Percentiles rank a stretch among this genome's conserved stretches.
These are phyloP conservation scores for Brachynemurus nebulosus DNA, from an alignment of 2,888 invertebrate species.

Conservation along the genomic window DNA sequence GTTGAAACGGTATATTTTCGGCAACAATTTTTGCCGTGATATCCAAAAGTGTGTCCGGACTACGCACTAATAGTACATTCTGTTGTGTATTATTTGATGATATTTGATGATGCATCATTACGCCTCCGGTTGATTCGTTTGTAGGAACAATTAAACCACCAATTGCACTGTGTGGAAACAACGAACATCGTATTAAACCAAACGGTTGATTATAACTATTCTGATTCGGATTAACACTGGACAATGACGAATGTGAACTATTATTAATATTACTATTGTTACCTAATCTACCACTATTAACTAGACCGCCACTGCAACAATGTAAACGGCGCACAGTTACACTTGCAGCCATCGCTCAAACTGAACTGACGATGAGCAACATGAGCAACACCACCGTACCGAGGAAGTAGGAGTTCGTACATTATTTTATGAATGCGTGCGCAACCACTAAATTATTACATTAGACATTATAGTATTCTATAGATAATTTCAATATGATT, in stretches of 20 bases:
- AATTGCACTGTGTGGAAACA: conserved; percentile 1
- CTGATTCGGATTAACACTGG: neutral
- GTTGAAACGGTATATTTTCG: conserved; percentile 71
- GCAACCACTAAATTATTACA: neutral
- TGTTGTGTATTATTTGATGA: neutral
- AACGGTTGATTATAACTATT: too few species aligned
- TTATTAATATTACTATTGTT: neutral
- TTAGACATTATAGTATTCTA: conserved; percentile 1
- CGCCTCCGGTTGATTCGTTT: neutral
- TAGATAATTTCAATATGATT: too few species aligned
- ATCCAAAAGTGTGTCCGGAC: conserved; percentile 62
- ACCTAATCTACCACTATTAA: neutral
- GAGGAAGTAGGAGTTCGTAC: too few species aligned
- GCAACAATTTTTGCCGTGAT: conserved; percentile 73
- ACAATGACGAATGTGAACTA: too few species aligned
- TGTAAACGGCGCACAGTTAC: conserved; percentile 19
- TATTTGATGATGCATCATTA: neutral
- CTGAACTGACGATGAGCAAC: conserved; percentile 10
- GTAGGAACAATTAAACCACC: conserved; percentile 1
- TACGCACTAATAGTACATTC: too few species aligned
- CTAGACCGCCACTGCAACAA: conserved; percentile 9
- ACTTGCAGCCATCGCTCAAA: conserved; percentile 20
- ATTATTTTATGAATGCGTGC: neutral
- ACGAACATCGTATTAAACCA: conserved; percentile 1
- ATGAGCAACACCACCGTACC: neutral